Conservation (phyloP, 2,113 vertebrate genomes). For the Coptodon rendalli region DNA sequence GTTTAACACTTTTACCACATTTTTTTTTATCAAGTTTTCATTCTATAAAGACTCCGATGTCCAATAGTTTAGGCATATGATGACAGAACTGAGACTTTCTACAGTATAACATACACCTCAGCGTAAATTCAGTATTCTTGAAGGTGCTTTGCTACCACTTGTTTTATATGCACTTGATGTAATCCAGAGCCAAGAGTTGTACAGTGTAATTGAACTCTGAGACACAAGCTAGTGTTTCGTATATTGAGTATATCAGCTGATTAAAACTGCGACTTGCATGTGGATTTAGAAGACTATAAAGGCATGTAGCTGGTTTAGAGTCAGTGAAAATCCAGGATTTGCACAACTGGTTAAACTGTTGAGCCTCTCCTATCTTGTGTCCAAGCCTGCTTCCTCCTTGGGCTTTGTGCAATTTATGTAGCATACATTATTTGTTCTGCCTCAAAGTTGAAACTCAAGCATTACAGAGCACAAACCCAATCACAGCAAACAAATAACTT, state of each 20-base stretch:
- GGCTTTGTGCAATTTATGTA: neutral
- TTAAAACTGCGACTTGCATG: neutral
- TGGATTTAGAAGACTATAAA: neutral
- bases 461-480: constrained; percentile 64
- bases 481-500: constrained; percentile 55
- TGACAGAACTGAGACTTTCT: neutral
- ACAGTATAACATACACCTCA: neutral
- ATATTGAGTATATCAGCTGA: neutral
- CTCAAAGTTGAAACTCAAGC: constrained; percentile 37
- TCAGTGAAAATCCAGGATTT: constrained; percentile 19
- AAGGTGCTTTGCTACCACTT: neutral
- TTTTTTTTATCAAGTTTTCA: neutral
- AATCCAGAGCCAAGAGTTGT: neutral
- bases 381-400: neutral
- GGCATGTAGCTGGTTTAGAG: neutral
- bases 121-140: neutral
- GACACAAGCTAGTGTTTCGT: neutral
- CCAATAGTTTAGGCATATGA: neutral
- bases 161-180: neutral
- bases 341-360: constrained; percentile 18
- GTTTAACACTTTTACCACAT: neutral
- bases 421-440: constrained; percentile 41
- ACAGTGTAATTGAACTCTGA: neutral
- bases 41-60: neutral
- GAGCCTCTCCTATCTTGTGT: constrained; percentile 7